Percentiles rank a stretch among this genome's conserved stretches.
phyloP scores from a whole-genome alignment of 1,140 invertebrate species.

The Drosophila nebulosa region DNA sequence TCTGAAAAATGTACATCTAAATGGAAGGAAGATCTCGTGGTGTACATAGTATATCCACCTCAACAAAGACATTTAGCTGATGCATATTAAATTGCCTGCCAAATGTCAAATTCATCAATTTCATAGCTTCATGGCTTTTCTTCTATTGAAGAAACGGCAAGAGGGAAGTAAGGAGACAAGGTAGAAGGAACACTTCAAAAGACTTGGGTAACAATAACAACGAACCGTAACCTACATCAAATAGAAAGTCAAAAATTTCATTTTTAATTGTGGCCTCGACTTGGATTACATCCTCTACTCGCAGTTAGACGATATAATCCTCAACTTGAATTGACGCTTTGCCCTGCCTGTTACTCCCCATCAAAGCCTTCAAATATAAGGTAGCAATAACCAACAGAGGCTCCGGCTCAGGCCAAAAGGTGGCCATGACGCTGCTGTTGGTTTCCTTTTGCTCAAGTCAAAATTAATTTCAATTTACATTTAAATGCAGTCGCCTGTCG shows the following conservation, averaged over 20 bases:
- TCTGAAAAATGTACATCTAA: not conserved
- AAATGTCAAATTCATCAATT: slow-evolving; percentile 50
- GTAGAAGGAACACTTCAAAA: slow-evolving; percentile 34
- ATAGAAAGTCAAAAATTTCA: not conserved
- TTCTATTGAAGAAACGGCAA: slow-evolving; percentile 10
- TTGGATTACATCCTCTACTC: not conserved
- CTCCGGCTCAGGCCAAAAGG: slow-evolving; percentile 18
- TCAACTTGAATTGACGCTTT: too few relatives aligned
- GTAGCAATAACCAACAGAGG: slow-evolving; percentile 17
- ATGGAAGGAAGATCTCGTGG: not conserved
- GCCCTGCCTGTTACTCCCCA: too few relatives aligned
- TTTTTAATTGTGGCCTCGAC: not conserved
- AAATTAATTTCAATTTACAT: slow-evolving; percentile 78
- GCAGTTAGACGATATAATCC: too few relatives aligned
- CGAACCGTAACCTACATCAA: slow-evolving; percentile 54
- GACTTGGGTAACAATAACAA: slow-evolving; percentile 26
- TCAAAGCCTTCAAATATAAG: not conserved
- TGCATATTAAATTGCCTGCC: slow-evolving; percentile 37
- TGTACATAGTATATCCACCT: not conserved
- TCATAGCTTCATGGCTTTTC: slow-evolving; percentile 11
- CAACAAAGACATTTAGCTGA: not conserved
- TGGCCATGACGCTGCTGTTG: slow-evolving; percentile 10
- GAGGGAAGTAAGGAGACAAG: not conserved
- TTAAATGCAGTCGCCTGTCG: slow-evolving; percentile 62
- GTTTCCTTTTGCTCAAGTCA: slow-evolving; percentile 37